phyloP scores from a whole-genome alignment of 2,888 invertebrate species.

The Anodontia alba region DNA sequence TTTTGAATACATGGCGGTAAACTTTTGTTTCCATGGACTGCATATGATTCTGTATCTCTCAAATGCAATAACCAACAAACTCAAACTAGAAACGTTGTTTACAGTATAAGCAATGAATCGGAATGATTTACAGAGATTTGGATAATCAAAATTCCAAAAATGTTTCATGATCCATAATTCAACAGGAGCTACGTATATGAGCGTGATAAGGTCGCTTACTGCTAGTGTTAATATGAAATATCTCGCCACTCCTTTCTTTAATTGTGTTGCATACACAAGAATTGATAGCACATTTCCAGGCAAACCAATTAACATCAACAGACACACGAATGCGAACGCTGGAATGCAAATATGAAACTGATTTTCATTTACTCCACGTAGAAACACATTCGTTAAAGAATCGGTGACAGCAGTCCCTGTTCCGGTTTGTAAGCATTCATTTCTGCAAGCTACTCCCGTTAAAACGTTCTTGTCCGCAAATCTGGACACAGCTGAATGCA shows the following conservation, averaged over 20 bases:
- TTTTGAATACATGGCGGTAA: conserved; percentile 10
- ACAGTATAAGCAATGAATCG: conserved; percentile 62
- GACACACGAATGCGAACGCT: conserved; percentile 40
- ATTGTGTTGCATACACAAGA: conserved; percentile 48
- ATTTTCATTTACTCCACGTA: background rate
- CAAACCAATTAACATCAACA: conserved; percentile 46
- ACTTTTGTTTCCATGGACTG: conserved; percentile 54
- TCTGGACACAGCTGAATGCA: no score
- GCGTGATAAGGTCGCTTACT: conserved; percentile 52
- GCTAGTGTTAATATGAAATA: conserved; percentile 55
- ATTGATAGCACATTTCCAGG: conserved; percentile 53
- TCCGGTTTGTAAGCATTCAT: no score
- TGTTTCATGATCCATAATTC: conserved; percentile 53
- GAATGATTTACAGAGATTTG: conserved; percentile 59
- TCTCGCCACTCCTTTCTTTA: conserved; percentile 39
- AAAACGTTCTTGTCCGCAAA: no score
- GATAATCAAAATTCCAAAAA: conserved; percentile 48
- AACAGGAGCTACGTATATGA: conserved; percentile 45
- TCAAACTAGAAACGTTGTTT: conserved; percentile 66
- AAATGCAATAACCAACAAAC: conserved; percentile 61
- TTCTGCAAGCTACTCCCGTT: no score
- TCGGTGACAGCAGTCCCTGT: background rate
- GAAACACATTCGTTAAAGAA: background rate
- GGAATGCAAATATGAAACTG: conserved; percentile 22
- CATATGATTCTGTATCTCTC: conserved; percentile 65